Conservation (phyloP, 2,888 invertebrate species). For the Sympetrum striolatum region DNA sequence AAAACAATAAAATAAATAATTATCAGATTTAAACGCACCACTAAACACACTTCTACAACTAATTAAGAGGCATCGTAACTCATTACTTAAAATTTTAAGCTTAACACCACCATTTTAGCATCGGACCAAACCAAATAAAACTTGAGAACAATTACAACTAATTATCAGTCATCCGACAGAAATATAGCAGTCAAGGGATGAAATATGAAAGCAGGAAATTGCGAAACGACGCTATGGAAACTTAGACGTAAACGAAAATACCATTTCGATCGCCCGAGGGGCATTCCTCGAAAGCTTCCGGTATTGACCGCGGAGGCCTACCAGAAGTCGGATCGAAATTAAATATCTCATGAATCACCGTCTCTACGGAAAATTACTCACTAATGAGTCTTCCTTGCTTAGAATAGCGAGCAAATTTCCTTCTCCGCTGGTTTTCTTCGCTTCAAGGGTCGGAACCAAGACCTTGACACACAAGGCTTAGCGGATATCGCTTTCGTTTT, state of each 20-base stretch:
- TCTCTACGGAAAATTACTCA: background rate
- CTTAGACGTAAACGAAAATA: background rate
- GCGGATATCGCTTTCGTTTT: background rate
- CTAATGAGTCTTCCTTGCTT: background rate
- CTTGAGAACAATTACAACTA: too few relatives aligned
- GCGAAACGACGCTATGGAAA: background rate
- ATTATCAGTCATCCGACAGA: too few relatives aligned
- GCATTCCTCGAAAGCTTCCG: background rate
- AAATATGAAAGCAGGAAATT: too few relatives aligned
- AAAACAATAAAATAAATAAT: too few relatives aligned
- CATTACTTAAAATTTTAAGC: too few relatives aligned
- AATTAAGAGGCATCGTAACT: too few relatives aligned
- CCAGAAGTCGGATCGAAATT: background rate
- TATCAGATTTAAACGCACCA: too few relatives aligned
- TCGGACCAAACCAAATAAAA: too few relatives aligned
- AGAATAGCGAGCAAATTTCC: background rate
- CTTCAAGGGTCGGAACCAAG: background rate
- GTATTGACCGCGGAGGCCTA: too few relatives aligned
- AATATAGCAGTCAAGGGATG: too few relatives aligned
- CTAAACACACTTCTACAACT: too few relatives aligned
- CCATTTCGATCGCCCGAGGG: background rate
- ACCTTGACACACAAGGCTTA: background rate
- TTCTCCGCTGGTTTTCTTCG: background rate
- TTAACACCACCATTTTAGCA: too few relatives aligned
- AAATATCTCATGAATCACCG: background rate